Evolutionary conservation across 2,888 invertebrate genomes (phyloP).

Genomic region (Latheticus oryzae): DNA sequence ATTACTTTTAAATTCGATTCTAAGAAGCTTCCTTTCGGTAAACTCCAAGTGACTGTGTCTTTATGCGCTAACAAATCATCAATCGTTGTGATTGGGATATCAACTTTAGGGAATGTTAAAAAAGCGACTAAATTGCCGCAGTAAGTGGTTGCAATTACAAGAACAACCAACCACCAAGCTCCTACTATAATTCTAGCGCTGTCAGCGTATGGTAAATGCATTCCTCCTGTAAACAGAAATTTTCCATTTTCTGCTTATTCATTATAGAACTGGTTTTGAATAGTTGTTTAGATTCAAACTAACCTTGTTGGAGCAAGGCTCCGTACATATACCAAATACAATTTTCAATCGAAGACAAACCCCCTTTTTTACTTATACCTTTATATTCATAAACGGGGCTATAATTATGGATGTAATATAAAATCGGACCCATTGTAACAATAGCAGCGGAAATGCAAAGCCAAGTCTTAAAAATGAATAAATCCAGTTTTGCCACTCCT

Average conservation of each 20-base stretch:
- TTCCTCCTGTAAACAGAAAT: constrained; percentile 74
- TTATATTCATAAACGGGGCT: constrained; percentile 79
- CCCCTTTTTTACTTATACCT: constrained; percentile 69
- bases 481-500: too few species aligned
- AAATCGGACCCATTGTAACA: constrained; percentile 80
- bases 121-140: constrained; percentile 94
- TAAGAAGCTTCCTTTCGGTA: constrained; percentile 80
- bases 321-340: constrained; percentile 92
- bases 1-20: constrained; percentile 71
- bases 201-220: constrained; percentile 86
- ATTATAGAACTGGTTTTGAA: constrained; percentile 12
- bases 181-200: constrained; percentile 88
- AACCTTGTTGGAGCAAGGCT: constrained; percentile 91
- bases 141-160: constrained; percentile 90
- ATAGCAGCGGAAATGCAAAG: constrained; percentile 80
- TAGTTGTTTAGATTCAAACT: too few species aligned
- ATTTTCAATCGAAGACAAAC: constrained; percentile 74
- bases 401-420: constrained; percentile 78
- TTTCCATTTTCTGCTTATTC: background rate
- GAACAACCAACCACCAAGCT: constrained; percentile 92
- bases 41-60: constrained; percentile 78
- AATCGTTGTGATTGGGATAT: constrained; percentile 76
- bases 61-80: constrained; percentile 72
- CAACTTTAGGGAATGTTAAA: constrained; percentile 88
- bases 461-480: too few species aligned